Conservation (phyloP, 2,113 vertebrate genomes). For the cat (Felis catus) region DNA sequence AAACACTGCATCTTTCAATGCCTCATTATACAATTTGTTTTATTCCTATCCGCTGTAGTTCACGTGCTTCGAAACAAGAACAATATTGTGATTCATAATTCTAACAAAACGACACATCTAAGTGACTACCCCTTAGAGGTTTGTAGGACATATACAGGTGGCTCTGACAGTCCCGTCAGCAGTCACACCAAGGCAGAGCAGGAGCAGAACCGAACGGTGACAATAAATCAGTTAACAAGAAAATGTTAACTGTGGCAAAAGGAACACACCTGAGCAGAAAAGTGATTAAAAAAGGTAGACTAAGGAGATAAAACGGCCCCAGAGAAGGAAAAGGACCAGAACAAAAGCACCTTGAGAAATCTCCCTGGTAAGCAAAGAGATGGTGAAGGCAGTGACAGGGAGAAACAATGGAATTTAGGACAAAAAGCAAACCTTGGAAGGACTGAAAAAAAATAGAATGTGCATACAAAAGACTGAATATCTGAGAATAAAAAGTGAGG, state of each 20-base stretch:
- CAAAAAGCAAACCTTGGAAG: neutral
- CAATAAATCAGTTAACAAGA: neutral
- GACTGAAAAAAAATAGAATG: neutral
- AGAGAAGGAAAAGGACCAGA: neutral
- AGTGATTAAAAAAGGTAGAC: neutral
- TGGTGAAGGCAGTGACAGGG: neutral
- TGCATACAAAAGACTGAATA: neutral
- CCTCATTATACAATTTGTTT: neutral
- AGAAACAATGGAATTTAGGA: neutral
- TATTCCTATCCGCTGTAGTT: constrained; percentile 4
- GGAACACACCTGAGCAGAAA: neutral
- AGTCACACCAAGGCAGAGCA: neutral
- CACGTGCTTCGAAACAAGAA: neutral
- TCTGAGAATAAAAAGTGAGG: neutral
- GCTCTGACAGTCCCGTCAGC: neutral
- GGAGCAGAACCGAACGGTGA: neutral
- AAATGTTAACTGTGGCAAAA: neutral
- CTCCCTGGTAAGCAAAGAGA: neutral
- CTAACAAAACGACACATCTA: constrained; percentile 1
- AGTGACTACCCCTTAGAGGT: neutral
- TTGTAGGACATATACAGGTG: neutral
- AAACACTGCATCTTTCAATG: neutral
- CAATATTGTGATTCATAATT: neutral
- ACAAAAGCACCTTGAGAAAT: neutral
- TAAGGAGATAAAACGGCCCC: neutral